These are phyloP conservation scores for Ostrea denselamellosa DNA, from an alignment of 1,140 invertebrate species.

Conservation along the genomic window DNA sequence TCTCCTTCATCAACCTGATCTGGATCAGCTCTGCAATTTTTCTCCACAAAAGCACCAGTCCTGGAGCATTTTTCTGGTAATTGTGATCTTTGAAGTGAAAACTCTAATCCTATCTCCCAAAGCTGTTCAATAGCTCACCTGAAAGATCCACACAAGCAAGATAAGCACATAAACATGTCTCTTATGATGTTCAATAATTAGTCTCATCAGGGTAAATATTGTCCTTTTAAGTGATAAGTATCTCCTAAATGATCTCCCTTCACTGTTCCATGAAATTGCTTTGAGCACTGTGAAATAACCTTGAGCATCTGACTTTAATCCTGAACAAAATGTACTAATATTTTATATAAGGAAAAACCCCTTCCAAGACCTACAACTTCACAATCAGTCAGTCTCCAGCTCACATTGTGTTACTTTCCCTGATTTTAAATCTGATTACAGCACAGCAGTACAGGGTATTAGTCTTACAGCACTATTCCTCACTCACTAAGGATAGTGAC, in stretches of 20 bases:
- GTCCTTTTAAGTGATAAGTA: slow-evolving; percentile 24
- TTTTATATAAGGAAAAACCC: neutral
- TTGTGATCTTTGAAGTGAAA: slow-evolving; percentile 21
- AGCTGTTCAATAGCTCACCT: slow-evolving; percentile 31
- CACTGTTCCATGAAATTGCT: slow-evolving; percentile 17
- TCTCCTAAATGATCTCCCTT: neutral
- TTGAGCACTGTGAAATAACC: neutral
- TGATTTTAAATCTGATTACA: neutral
- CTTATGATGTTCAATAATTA: slow-evolving; percentile 22
- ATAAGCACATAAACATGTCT: slow-evolving; percentile 21
- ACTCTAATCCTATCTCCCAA: slow-evolving; percentile 26
- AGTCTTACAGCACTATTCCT: neutral
- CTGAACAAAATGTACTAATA: neutral
- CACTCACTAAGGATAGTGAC: neutral
- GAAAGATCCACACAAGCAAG: neutral
- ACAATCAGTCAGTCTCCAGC: neutral
- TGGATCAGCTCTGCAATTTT: neutral
- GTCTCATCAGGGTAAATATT: slow-evolving; percentile 23
- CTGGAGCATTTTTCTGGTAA: neutral
- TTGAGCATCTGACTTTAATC: neutral
- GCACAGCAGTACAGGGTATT: neutral
- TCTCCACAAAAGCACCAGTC: neutral
- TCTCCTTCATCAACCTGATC: slow-evolving; percentile 5
- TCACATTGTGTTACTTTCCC: neutral
- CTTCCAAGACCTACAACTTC: neutral